A percentile compares a stretch with the other conserved stretches of the same genome.
These are phyloP conservation scores for Galerucella pusilla DNA, from an alignment of 2,888 invertebrate genomes.

Conservation along the genomic window DNA sequence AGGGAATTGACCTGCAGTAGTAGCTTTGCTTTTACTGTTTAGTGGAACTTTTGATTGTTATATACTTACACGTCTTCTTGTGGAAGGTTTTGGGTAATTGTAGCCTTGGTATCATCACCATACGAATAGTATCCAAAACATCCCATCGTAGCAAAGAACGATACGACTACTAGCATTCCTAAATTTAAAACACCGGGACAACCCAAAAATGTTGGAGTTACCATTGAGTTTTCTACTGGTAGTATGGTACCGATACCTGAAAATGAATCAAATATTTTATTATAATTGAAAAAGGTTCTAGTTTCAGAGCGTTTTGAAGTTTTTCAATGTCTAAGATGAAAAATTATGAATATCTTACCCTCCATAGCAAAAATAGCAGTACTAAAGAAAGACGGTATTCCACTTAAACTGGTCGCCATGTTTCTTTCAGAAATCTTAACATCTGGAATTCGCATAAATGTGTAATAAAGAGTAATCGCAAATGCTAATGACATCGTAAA, in stretches of 20 bases:
- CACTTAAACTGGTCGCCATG: constrained; percentile 58
- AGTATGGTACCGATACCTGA: constrained; percentile 84
- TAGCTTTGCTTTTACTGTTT: no score
- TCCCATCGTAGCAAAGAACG: constrained; percentile 84
- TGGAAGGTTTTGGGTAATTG: constrained; percentile 88
- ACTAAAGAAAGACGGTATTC: constrained; percentile 86
- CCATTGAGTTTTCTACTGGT: constrained; percentile 96
- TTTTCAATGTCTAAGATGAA: no score
- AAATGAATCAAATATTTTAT: not conserved
- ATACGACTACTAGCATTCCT: constrained; percentile 85
- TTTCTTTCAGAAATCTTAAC: constrained; percentile 64
- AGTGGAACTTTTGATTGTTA: not conserved
- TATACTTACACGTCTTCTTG: constrained; percentile 72
- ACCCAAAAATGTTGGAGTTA: constrained; percentile 79
- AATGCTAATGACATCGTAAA: constrained; percentile 79
- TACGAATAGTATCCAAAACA: constrained; percentile 92
- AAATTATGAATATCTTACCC: constrained; percentile 60
- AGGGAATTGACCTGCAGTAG: no score
- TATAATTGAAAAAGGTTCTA: not conserved
- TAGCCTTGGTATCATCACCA: constrained; percentile 77
- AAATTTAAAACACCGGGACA: constrained; percentile 88
- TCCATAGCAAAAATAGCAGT: constrained; percentile 99
- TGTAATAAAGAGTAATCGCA: constrained; percentile 84
- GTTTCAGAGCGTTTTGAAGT: no score
- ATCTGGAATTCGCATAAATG: constrained; percentile 71